Conservation (phyloP, 2,797 vertebrate genomes). For the Rhyacichthys aspro region DNA sequence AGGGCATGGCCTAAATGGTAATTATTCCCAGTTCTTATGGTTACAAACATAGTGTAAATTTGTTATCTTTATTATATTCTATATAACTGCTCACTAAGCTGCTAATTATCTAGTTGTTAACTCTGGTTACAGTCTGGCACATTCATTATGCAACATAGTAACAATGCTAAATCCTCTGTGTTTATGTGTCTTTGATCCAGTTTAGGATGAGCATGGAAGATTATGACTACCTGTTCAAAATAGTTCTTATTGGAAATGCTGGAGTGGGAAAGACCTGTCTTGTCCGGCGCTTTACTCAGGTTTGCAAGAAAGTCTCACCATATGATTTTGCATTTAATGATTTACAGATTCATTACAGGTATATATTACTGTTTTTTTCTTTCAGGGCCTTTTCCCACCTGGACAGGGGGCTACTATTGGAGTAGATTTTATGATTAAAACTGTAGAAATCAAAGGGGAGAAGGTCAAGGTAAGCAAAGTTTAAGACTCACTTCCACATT, state of each 20-base stretch:
- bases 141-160: too few species aligned
- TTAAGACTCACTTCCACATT: not conserved
- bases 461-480: conserved; percentile 91
- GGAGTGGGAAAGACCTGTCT: conserved; percentile 99
- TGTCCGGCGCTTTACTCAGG: conserved; percentile 98
- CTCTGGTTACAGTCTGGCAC: too few species aligned
- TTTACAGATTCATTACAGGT: not conserved
- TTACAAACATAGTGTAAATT: too few species aligned
- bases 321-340: conserved; percentile 1
- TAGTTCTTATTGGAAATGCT: conserved; percentile 98
- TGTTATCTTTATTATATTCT: too few species aligned
- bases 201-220: conserved; percentile 98
- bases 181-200: conserved; percentile 63
- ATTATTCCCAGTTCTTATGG: too few species aligned
- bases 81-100: too few species aligned
- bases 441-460: conserved; percentile 97
- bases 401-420: conserved; percentile 99
- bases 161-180: too few species aligned
- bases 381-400: conserved; percentile 96
- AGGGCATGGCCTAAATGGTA: too few species aligned
- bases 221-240: conserved; percentile 99
- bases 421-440: conserved; percentile 99
- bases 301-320: conserved; percentile 64
- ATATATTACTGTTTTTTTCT: not conserved
- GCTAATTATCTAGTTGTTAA: too few species aligned